Evolutionary conservation across 2,113 vertebrate species (phyloP), one percentile per base, ranked within the genome.

Genomic region (Melanerpes aurifrons): DNA sequence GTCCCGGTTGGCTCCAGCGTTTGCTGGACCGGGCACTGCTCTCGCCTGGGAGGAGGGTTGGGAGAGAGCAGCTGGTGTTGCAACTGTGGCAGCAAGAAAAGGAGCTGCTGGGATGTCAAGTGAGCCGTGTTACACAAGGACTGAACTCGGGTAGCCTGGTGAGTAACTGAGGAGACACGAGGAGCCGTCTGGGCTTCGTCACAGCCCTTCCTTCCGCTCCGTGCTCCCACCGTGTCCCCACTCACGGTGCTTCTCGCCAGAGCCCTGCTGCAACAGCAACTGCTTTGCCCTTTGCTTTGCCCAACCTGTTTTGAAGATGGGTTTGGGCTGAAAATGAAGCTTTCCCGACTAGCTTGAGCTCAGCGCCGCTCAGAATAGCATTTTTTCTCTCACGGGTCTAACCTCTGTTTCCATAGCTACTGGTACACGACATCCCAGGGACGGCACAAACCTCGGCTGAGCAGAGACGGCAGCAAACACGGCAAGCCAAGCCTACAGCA

Each of bases 341-440:
- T 67, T 82, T 86, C 87, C 71, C 20, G 3, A 56, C 64, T 62
- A 67, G 59, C 73, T 75, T 6, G 35, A 67, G 91, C 89, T 94
- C 74, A 10, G 37, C 9, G 54, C 32, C 84, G 91, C 88, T 82
- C 83, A 54, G 85, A 92, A 89, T 77, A 91, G 94, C 77, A 54
- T 75, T 93, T 88, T 45, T 67, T 14, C 89, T 92, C 76, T 21
- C 53, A 69, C 53, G 21, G 82, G 84, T 76, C 87, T 94, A 95
- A 92, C 82, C 79, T 93, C 94, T 54, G 89, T 95, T 97, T 94
- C 96, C 91, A 94, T 96, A 94, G 92, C 87, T 96, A 93, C 95
- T 93, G 90, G 56, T 84, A 82, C 73, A 93, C 26, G 59, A 73
- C 90, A 69, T 94, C 80, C 81, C 82, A 16, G 93, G 87, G 86